phyloP scores from a whole-genome alignment of 1,140 invertebrate genomes.

The Drosophila littoralis region DNA sequence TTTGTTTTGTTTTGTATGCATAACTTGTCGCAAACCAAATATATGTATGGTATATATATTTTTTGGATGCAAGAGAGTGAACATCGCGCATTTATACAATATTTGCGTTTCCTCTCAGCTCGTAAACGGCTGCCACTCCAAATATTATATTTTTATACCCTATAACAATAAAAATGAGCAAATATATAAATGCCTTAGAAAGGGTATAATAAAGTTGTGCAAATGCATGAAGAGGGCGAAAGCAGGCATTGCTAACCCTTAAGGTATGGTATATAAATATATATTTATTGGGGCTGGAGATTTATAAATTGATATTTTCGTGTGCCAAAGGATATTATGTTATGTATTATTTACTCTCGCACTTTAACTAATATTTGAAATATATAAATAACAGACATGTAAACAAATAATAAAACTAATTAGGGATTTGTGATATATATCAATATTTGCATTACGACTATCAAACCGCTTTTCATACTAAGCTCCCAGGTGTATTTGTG shows the following conservation, averaged over 20 bases:
- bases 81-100: slow-evolving; percentile 37
- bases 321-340: too few relatives aligned
- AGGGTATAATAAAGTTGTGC: slow-evolving; percentile 5
- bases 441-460: too few relatives aligned
- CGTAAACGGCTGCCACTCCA: slow-evolving; percentile 21
- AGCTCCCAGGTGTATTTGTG: too few relatives aligned
- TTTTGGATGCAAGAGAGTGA: slow-evolving; percentile 56
- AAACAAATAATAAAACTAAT: too few relatives aligned
- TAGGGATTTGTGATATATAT: too few relatives aligned
- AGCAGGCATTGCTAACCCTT: not conserved
- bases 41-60: slow-evolving; percentile 17
- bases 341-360: too few relatives aligned
- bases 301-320: too few relatives aligned
- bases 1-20: slow-evolving; percentile 19
- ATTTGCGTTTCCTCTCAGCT: slow-evolving; percentile 36
- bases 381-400: too few relatives aligned
- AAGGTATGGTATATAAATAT: too few relatives aligned
- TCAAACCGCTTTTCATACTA: too few relatives aligned
- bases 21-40: slow-evolving; percentile 42
- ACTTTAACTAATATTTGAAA: too few relatives aligned
- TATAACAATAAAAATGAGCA: slow-evolving; percentile 14
- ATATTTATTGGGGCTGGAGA: too few relatives aligned
- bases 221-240: not conserved
- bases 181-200: not conserved
- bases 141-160: slow-evolving; percentile 23